phyloP scores from a whole-genome alignment of 1,140 invertebrate species.

The Orius laevigatus region DNA sequence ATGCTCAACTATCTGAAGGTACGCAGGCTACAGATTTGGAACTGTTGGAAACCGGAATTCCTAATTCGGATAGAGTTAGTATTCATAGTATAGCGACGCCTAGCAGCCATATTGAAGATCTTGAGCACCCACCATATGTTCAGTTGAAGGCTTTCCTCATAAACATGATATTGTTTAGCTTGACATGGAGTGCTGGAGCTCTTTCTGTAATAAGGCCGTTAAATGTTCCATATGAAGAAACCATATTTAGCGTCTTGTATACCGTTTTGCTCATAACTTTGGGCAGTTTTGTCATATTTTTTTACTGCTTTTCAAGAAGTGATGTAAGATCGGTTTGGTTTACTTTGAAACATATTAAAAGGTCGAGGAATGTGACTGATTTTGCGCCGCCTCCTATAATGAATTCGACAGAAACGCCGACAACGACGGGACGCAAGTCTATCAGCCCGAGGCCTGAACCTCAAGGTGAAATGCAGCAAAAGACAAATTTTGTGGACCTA shows the following conservation, averaged over 20 bases:
- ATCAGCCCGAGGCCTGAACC: conserved; percentile 26
- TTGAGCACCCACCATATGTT: conserved; percentile 60
- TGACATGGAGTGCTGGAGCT: conserved; percentile 57
- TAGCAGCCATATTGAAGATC: conserved; percentile 58
- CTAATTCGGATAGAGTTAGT: conserved; percentile 29
- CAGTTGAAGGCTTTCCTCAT: conserved; percentile 67
- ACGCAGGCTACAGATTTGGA: conserved; percentile 51
- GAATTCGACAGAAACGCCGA: conserved; percentile 15
- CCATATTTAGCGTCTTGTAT: conserved; percentile 62
- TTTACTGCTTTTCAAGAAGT: conserved; percentile 66
- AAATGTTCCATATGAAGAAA: conserved; percentile 48
- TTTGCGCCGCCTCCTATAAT: conserved; percentile 14
- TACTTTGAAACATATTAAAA: conserved; percentile 30
- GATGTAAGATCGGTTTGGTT: conserved; percentile 62
- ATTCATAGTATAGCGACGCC: conserved; percentile 42
- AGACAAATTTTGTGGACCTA: conserved; percentile 47
- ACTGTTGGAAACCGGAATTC: conserved; percentile 46
- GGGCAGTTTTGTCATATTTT: conserved; percentile 68
- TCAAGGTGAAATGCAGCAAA: conserved; percentile 25
- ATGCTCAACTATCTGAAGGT: conserved; percentile 57
- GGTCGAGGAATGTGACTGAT: conserved; percentile 19
- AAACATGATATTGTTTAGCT: conserved; percentile 54
- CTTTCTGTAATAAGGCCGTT: conserved; percentile 48
- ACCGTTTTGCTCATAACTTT: conserved; percentile 49
- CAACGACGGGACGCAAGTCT: conserved; percentile 28